Conservation (phyloP, 1,140 invertebrate species). For the Papilio polytes region DNA sequence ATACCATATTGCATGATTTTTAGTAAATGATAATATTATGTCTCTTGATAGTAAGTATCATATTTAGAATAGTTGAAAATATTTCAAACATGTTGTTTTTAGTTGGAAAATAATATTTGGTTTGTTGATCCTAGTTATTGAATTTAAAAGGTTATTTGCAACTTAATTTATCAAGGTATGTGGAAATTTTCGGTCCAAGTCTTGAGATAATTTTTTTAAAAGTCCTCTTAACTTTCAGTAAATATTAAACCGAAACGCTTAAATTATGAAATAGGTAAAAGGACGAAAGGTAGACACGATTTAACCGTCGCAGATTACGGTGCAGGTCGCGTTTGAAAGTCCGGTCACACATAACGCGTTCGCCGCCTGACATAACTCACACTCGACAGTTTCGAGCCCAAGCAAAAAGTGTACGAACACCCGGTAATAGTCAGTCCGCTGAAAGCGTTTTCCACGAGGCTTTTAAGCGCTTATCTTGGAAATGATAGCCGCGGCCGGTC, state of each 20-base stretch:
- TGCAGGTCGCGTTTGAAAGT: conserved; percentile 41
- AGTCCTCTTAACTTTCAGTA: neutral
- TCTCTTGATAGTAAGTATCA: no score
- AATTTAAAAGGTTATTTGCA: no score
- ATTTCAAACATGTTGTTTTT: no score
- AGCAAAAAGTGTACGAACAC: conserved; percentile 72
- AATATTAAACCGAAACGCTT: conserved; percentile 18
- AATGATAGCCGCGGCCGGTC: conserved; percentile 80
- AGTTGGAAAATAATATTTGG: no score
- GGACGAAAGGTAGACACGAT: conserved; percentile 26
- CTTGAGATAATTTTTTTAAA: neutral
- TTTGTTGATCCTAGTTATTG: no score
- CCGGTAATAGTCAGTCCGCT: conserved; percentile 72
- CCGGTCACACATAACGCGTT: conserved; percentile 44
- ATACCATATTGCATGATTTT: neutral
- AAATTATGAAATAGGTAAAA: conserved; percentile 33
- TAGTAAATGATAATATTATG: neutral
- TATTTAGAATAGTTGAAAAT: no score
- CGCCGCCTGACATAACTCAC: conserved; percentile 51
- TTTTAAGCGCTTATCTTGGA: conserved; percentile 83
- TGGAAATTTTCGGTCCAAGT: neutral
- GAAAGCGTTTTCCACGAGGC: conserved; percentile 79
- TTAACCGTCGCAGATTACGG: conserved; percentile 46
- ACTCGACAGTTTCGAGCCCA: conserved; percentile 66
- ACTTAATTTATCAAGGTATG: no score